phyloP scores from a whole-genome alignment of 2,888 invertebrate species.

The Platycheirus albimanus region DNA sequence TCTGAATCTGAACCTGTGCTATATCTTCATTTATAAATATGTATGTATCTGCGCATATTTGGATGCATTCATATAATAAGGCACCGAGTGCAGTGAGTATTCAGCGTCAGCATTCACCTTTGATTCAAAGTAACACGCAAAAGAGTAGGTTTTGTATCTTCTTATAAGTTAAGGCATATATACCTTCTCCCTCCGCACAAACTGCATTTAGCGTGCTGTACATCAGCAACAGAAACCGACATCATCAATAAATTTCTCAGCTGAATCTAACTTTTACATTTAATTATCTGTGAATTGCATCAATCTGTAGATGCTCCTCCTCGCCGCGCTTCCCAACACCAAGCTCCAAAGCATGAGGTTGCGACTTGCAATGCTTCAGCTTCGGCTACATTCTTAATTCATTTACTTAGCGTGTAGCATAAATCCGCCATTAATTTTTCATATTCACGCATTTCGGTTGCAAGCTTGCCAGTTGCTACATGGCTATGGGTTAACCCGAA shows the following conservation, averaged over 20 bases:
- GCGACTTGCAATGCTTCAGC: not conserved
- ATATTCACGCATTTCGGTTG: slow-evolving; percentile 73
- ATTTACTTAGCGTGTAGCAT: slow-evolving; percentile 72
- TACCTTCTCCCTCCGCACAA: not conserved
- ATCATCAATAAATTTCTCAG: slow-evolving; percentile 73
- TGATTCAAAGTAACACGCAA: slow-evolving; percentile 73
- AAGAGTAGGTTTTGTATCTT: slow-evolving; percentile 46
- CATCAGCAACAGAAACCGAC: slow-evolving; percentile 57
- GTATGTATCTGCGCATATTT: slow-evolving; percentile 22
- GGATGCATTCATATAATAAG: slow-evolving; percentile 63
- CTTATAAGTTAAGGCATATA: slow-evolving; percentile 7
- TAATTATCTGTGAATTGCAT: slow-evolving; percentile 75
- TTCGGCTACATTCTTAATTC: slow-evolving; percentile 67
- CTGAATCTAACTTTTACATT: slow-evolving; percentile 74
- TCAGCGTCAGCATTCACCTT: slow-evolving; percentile 68
- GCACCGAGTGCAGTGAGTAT: slow-evolving; percentile 35
- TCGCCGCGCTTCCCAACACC: too few relatives aligned
- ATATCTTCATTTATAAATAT: not conserved
- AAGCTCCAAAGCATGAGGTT: not conserved
- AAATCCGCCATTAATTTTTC: slow-evolving; percentile 72
- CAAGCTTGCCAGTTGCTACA: slow-evolving; percentile 13
- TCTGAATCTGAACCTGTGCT: slow-evolving; percentile 16
- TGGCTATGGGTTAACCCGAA: too few relatives aligned
- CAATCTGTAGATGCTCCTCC: slow-evolving; percentile 47
- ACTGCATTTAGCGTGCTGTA: slow-evolving; percentile 23